Percentiles rank a stretch among this genome's conserved stretches.
phyloP scores from a whole-genome alignment of 2,888 invertebrate genomes.

The Prosapia bicincta region DNA sequence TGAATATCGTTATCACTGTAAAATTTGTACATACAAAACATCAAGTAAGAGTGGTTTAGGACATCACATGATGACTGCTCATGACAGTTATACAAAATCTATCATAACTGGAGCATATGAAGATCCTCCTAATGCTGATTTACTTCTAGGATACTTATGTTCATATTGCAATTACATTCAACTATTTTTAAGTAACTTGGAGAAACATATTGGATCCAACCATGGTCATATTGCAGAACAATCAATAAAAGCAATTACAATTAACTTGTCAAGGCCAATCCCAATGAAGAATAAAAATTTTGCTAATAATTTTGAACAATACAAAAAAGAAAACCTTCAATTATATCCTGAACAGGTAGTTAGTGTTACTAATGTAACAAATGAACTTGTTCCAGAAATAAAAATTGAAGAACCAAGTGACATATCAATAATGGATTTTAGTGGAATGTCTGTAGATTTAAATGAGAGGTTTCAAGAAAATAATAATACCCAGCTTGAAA shows the following conservation, averaged over 20 bases:
- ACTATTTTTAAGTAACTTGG: constrained; percentile 56
- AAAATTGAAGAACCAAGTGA: background rate
- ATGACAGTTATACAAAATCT: constrained; percentile 34
- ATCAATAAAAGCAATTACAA: background rate
- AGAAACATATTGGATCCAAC: constrained; percentile 50
- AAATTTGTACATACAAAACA: constrained; percentile 50
- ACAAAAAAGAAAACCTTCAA: background rate
- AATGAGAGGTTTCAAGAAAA: too few species aligned
- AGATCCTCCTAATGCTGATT: background rate
- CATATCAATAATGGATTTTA: background rate
- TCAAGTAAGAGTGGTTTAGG: constrained; percentile 28
- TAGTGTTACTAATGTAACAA: background rate
- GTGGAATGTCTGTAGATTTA: too few species aligned
- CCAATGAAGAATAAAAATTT: background rate
- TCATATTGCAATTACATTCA: constrained; percentile 71
- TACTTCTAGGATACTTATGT: constrained; percentile 58
- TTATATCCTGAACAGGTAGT: background rate
- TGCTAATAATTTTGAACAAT: background rate
- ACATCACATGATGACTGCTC: constrained; percentile 42
- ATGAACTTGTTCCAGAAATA: background rate
- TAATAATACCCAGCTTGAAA: too few species aligned
- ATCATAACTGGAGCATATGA: background rate
- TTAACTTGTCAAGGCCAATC: background rate
- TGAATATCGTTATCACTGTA: constrained; percentile 67
- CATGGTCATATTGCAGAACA: constrained; percentile 5